These are phyloP conservation scores for Tragelaphus eurycerus DNA, from an alignment of 2,797 vertebrate genomes.

Conservation along the genomic window DNA sequence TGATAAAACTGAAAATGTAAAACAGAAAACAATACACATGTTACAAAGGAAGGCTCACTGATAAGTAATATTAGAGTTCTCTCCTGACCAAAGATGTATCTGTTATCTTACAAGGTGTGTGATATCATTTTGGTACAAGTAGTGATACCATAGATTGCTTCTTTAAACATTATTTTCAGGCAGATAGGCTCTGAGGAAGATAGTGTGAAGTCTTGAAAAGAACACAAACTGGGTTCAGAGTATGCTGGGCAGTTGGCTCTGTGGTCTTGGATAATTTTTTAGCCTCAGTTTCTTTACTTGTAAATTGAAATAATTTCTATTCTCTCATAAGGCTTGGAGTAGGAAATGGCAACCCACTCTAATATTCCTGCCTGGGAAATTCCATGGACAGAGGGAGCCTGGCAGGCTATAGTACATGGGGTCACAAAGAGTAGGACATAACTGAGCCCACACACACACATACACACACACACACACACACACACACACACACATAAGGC, in stretches of 20 bases:
- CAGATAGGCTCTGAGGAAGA: background rate
- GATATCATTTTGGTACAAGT: conserved; percentile 27
- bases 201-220: background rate
- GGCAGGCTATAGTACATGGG: background rate
- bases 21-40: conserved; percentile 12
- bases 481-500: background rate
- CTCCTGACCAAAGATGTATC: background rate
- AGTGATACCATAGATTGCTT: background rate
- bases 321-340: background rate
- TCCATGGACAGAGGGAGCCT: background rate
- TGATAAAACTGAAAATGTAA: conserved; percentile 46
- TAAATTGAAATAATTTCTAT: background rate
- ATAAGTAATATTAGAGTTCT: background rate
- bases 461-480: background rate
- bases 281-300: background rate
- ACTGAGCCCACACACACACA: rapidly evolving
- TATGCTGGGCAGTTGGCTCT: background rate
- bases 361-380: background rate
- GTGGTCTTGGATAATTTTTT: conserved; percentile 22
- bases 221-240: background rate
- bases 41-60: conserved; percentile 1
- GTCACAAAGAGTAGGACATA: background rate
- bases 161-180: background rate
- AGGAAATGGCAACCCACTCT: background rate
- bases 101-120: background rate